Evolutionary conservation across 2,113 vertebrate species (phyloP).

Genomic region (Raphicerus campestris): DNA sequence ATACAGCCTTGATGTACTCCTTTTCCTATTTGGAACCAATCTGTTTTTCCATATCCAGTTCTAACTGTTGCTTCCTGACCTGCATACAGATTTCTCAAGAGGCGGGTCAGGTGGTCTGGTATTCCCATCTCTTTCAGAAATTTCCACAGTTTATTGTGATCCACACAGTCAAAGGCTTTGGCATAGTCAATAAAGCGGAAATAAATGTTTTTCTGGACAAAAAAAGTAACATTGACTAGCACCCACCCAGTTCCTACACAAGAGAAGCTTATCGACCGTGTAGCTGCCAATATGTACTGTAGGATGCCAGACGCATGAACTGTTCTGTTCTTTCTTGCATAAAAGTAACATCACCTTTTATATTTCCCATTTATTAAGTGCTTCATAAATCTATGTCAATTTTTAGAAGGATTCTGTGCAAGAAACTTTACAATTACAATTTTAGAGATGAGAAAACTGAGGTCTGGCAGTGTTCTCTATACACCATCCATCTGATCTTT

Average conservation of each 20-base stretch:
- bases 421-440: not conserved
- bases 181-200: too few species aligned
- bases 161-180: too few species aligned
- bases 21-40: too few species aligned
- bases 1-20: too few species aligned
- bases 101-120: too few species aligned
- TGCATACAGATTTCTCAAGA: too few species aligned
- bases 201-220: too few species aligned
- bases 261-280: not conserved
- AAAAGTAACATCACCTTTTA: not conserved
- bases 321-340: not conserved
- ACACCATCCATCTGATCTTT: not conserved
- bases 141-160: too few species aligned
- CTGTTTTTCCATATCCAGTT: too few species aligned
- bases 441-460: not conserved
- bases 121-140: too few species aligned
- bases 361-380: not conserved
- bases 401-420: not conserved
- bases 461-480: not conserved
- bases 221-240: not conserved
- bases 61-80: too few species aligned
- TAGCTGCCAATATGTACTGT: too few species aligned
- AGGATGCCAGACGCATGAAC: not conserved
- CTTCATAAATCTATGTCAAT: not conserved
- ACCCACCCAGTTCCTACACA: not conserved